Percentiles rank a stretch among this genome's conserved stretches.
Conservation (phyloP, 2,113 vertebrate genomes). For the Callocephalon fimbriatum region DNA sequence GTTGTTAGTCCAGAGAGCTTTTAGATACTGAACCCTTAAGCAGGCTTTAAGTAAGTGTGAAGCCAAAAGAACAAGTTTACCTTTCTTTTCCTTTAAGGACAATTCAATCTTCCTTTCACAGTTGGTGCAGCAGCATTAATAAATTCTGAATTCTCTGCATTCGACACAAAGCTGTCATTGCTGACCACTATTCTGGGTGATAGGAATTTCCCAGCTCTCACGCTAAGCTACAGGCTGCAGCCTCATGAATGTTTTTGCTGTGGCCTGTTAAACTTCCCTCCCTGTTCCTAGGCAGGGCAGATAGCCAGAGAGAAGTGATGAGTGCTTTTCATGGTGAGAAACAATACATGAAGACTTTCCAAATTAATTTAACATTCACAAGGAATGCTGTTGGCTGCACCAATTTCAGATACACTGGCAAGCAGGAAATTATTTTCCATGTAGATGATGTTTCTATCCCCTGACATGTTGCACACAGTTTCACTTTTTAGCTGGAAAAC, state of each 20-base stretch:
- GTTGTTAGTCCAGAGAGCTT: neutral
- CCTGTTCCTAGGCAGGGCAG: conserved; percentile 18
- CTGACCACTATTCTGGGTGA: neutral
- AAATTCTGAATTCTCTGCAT: neutral
- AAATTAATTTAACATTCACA: conserved; percentile 77
- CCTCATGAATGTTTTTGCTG: neutral
- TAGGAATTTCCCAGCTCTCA: neutral
- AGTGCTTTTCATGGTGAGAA: conserved; percentile 64
- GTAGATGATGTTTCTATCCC: conserved; percentile 65
- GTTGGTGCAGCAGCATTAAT: neutral
- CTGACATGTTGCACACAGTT: too few relatives aligned
- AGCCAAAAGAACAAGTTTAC: conserved; percentile 30
- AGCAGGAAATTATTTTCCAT: conserved; percentile 75
- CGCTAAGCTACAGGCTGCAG: neutral
- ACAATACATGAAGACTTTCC: conserved; percentile 72
- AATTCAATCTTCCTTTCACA: conserved; percentile 11
- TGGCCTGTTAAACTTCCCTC: conserved; percentile 9
- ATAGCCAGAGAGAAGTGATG: conserved; percentile 61
- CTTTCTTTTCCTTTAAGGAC: conserved; percentile 58
- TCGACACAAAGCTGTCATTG: neutral
- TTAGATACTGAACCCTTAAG: neutral
- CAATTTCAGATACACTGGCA: conserved; percentile 69
- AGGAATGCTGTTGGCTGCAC: conserved; percentile 68
- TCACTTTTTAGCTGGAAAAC: too few relatives aligned
- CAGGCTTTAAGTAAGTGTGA: conserved; percentile 31